phyloP scores from a whole-genome alignment of 1,140 invertebrate genomes.

The Sycophaga agraensis region DNA sequence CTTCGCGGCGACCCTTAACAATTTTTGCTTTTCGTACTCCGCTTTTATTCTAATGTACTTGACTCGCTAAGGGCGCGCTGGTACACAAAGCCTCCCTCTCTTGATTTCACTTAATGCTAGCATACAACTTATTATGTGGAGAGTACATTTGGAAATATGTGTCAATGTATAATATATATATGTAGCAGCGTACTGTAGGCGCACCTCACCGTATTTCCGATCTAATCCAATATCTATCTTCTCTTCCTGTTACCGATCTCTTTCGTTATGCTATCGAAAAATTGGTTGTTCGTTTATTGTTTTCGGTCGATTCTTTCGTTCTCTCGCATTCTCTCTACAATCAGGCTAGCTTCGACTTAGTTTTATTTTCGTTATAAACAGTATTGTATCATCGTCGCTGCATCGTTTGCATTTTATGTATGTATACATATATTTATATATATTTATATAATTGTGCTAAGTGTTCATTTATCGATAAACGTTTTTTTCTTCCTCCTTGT shows the following conservation, averaged over 20 bases:
- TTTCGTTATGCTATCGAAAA: not conserved
- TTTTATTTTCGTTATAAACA: conserved; percentile 30
- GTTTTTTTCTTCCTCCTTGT: conserved; percentile 33
- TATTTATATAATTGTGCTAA: conserved; percentile 48
- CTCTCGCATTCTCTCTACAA: conserved; percentile 13
- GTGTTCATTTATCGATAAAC: conserved; percentile 45
- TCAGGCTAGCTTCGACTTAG: conserved; percentile 27
- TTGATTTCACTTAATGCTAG: conserved; percentile 49
- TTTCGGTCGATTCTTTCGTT: conserved; percentile 16
- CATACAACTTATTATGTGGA: too few species aligned
- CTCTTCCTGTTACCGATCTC: not conserved
- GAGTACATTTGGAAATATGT: too few species aligned
- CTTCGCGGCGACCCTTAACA: not conserved
- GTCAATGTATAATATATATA: too few species aligned
- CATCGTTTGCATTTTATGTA: conserved; percentile 40
- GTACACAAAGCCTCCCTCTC: conserved; percentile 17
- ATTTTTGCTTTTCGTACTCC: not conserved
- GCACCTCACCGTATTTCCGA: not conserved
- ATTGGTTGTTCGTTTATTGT: not conserved
- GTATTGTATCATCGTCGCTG: conserved; percentile 33
- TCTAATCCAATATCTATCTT: not conserved
- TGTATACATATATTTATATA: conserved; percentile 30
- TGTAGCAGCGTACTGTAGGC: not conserved
- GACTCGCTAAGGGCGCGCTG: conserved; percentile 7
- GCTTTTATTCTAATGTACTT: conserved; percentile 2